Evolutionary conservation across 1,140 invertebrate species (phyloP).

Genomic region (Bursaphelenchus mucronatus): DNA sequence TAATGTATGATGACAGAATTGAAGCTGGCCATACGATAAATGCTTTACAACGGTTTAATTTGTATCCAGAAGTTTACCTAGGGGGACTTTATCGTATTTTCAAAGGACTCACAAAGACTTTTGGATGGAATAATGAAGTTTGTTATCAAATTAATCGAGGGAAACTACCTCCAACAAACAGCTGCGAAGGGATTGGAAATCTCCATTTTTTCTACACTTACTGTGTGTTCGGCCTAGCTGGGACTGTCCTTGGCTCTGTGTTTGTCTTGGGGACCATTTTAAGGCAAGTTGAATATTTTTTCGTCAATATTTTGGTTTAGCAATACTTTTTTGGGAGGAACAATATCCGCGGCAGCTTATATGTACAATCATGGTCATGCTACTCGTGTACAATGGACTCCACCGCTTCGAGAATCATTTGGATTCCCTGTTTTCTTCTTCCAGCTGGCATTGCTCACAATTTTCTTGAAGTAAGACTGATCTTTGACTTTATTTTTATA

Average conservation of each 20-base stretch:
- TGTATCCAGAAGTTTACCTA: conserved; percentile 75
- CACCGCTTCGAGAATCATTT: conserved; percentile 76
- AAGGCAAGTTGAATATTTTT: conserved; percentile 38
- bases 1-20: conserved; percentile 73
- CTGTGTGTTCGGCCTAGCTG: conserved; percentile 49
- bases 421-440: conserved; percentile 70
- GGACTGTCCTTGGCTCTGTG: conserved; percentile 47
- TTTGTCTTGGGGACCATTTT: conserved; percentile 52
- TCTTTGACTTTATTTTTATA: conserved; percentile 41
- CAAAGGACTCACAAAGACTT: conserved; percentile 61
- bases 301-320: conserved; percentile 62
- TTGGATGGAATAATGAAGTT: conserved; percentile 62
- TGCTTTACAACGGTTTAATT: conserved; percentile 74
- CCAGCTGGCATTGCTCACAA: conserved; percentile 63
- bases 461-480: conserved; percentile 61
- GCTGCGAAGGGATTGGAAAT: conserved; percentile 68
- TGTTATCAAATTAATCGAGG: conserved; percentile 70
- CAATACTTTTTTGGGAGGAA: conserved; percentile 69
- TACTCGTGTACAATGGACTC: conserved; percentile 78
- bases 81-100: conserved; percentile 66
- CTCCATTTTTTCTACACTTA: conserved; percentile 59
- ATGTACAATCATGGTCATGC: conserved; percentile 76
- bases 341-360: conserved; percentile 69
- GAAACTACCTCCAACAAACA: conserved; percentile 68
- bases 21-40: conserved; percentile 76